Percentiles rank a stretch among this genome's conserved stretches.
Evolutionary conservation across 2,797 vertebrate species (phyloP).

Genomic region (Sylvilagus floridanus): DNA sequence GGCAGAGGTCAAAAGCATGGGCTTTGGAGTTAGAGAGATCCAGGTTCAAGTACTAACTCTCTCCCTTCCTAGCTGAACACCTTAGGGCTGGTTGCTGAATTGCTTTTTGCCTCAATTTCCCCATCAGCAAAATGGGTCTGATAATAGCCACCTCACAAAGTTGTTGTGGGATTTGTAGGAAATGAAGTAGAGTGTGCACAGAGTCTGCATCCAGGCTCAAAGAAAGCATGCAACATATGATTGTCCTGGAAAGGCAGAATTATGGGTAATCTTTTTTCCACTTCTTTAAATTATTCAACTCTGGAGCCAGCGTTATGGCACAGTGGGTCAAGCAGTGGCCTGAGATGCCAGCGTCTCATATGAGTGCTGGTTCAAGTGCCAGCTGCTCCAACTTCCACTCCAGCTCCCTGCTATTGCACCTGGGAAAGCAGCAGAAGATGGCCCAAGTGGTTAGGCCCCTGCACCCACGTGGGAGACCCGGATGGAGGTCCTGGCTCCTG

Average conservation of each 20-base stretch:
- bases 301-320: too few relatives aligned
- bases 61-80: neutral
- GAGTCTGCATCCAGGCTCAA: neutral
- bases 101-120: conserved; percentile 17
- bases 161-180: neutral
- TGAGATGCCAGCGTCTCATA: too few relatives aligned
- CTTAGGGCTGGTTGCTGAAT: neutral
- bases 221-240: neutral
- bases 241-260: neutral
- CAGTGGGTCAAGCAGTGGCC: too few relatives aligned
- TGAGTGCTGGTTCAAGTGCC: too few relatives aligned
- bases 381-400: too few relatives aligned
- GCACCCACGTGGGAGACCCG: too few relatives aligned
- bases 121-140: conserved; percentile 4
- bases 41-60: neutral
- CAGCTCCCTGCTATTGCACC: too few relatives aligned
- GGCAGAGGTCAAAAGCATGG: conserved; percentile 22
- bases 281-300: neutral
- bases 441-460: too few relatives aligned
- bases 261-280: neutral
- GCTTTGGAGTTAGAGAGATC: neutral
- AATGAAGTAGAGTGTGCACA: neutral
- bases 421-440: too few relatives aligned
- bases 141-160: neutral
- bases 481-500: too few relatives aligned